phyloP scores from a whole-genome alignment of 2,113 vertebrate genomes.

The Mesitornis unicolor region DNA sequence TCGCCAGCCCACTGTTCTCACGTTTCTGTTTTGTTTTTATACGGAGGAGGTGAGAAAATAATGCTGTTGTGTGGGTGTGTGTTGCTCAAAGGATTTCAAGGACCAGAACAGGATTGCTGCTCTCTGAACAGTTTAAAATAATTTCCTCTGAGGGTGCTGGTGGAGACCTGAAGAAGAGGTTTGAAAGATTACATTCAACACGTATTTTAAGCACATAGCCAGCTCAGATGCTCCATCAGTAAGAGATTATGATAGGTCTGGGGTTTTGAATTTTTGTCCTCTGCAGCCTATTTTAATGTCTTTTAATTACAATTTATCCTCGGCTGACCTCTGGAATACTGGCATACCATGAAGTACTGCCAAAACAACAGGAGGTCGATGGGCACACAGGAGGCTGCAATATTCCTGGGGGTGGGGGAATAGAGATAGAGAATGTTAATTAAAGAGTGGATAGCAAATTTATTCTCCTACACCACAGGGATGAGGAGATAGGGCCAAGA shows the following conservation, averaged over 20 bases:
- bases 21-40: constrained; percentile 38
- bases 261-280: neutral
- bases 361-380: neutral
- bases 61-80: neutral
- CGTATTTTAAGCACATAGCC: constrained; percentile 7
- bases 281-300: neutral
- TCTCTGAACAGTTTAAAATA: neutral
- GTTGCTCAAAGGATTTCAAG: constrained; percentile 27
- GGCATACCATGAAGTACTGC: neutral
- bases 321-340: constrained; percentile 6
- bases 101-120: neutral
- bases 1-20: constrained; percentile 38
- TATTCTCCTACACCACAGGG: neutral
- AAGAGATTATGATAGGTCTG: constrained; percentile 19
- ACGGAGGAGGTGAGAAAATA: constrained; percentile 45
- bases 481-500: neutral
- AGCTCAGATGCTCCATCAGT: neutral
- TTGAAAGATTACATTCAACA: neutral
- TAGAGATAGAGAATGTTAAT: neutral
- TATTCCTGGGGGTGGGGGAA: neutral
- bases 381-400: neutral
- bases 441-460: neutral
- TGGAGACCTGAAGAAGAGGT: neutral
- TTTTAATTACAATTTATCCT: constrained; percentile 15
- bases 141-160: neutral